phyloP scores from a whole-genome alignment of 2,888 invertebrate genomes.

The Pristionchus japonicus region DNA sequence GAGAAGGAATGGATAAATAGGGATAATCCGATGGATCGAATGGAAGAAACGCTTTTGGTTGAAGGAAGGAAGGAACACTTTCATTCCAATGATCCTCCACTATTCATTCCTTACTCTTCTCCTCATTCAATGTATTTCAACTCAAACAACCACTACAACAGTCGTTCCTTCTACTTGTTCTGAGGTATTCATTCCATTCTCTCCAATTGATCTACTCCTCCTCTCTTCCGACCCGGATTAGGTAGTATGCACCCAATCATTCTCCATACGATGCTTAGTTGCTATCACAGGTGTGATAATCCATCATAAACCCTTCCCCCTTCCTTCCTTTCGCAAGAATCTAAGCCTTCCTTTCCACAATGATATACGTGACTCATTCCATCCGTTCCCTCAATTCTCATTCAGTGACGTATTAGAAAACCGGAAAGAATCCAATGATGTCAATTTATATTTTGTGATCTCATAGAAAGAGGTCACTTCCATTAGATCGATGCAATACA shows the following conservation, averaged over 20 bases:
- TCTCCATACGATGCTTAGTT: background rate
- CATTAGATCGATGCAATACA: background rate
- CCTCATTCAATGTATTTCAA: background rate
- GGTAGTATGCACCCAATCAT: background rate
- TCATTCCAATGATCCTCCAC: background rate
- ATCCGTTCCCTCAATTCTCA: background rate
- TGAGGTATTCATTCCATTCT: background rate
- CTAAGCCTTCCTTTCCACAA: background rate
- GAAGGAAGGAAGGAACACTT: conserved; percentile 13
- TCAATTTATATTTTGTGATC: background rate
- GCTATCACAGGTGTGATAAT: background rate
- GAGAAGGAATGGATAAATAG: background rate
- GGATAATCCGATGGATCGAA: background rate
- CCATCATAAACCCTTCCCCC: background rate
- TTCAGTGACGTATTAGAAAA: background rate
- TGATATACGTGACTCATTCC: background rate
- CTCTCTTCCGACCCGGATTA: background rate
- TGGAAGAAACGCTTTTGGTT: background rate
- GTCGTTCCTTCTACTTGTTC: background rate
- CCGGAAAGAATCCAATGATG: conserved; percentile 8
- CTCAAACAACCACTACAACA: background rate
- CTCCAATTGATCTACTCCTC: background rate
- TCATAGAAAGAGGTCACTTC: background rate
- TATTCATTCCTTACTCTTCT: background rate
- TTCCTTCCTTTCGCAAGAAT: background rate